These are phyloP conservation scores for Chrysemys picta DNA, from an alignment of 2,113 vertebrate species.

Conservation along the genomic window DNA sequence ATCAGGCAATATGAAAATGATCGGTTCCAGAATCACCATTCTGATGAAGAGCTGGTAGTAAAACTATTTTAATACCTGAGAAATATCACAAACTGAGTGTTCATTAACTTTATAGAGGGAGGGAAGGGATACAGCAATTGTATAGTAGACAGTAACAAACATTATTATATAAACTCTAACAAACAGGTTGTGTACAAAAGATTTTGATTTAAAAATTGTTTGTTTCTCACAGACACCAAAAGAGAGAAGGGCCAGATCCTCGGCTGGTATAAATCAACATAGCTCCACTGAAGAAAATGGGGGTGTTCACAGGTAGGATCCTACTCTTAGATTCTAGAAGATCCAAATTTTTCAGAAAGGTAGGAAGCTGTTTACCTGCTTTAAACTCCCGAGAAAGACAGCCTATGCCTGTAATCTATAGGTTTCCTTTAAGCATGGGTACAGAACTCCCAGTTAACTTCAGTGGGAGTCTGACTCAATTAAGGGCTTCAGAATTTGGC, in stretches of 20 bases:
- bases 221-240: not conserved
- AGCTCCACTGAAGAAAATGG: not conserved
- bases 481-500: not conserved
- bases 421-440: not conserved
- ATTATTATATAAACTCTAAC: not conserved
- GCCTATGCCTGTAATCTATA: not conserved
- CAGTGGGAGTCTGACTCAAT: not conserved
- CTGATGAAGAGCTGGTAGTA: not conserved
- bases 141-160: not conserved
- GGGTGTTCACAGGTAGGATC: not conserved
- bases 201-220: not conserved
- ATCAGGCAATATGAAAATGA: not conserved
- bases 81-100: not conserved
- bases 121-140: not conserved
- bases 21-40: not conserved
- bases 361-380: not conserved
- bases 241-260: not conserved
- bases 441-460: not conserved
- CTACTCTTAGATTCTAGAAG: not conserved
- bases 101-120: not conserved
- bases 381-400: not conserved
- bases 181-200: not conserved
- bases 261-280: not conserved
- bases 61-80: slow-evolving; percentile 47
- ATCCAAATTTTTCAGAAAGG: not conserved